These are phyloP conservation scores for Cheilosia soror DNA, from an alignment of 2,888 invertebrate genomes.

Conservation along the genomic window DNA sequence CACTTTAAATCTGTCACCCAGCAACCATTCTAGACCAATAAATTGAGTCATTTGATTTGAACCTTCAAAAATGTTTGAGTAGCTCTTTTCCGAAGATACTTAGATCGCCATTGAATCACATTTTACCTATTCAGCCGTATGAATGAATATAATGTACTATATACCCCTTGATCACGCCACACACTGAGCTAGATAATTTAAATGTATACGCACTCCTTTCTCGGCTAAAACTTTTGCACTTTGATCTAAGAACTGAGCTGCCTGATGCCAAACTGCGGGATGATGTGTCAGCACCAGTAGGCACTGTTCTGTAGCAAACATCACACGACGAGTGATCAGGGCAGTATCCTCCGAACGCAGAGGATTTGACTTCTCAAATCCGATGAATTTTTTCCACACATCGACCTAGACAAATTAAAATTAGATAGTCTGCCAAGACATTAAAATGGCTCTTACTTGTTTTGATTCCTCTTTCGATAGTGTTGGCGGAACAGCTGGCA, in stretches of 20 bases:
- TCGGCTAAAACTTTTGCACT: constrained; percentile 96
- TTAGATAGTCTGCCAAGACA: background rate
- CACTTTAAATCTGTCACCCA: no score
- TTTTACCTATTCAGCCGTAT: no score
- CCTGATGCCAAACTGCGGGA: constrained; percentile 99
- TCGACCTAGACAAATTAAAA: constrained; percentile 87
- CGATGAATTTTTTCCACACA: constrained; percentile 99
- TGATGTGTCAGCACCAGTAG: constrained; percentile 98
- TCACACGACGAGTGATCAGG: constrained; percentile 95
- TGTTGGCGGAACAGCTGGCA: constrained; percentile 98
- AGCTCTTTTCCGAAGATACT: no score
- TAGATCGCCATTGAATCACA: no score
- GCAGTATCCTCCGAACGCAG: constrained; percentile 98
- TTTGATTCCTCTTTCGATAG: constrained; percentile 95
- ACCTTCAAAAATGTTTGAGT: no score
- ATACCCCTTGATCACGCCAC: constrained; percentile 38
- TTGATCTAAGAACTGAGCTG: constrained; percentile 97
- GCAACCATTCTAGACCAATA: no score
- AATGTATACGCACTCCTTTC: constrained; percentile 90
- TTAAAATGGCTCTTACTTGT: constrained; percentile 86
- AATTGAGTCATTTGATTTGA: no score
- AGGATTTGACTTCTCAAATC: constrained; percentile 98
- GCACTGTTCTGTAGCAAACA: constrained; percentile 99
- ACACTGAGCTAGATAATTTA: constrained; percentile 15
- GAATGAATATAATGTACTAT: no score